Evolutionary conservation across 64 coral and sea anemone genomes (phyloP).

Genomic region (Hydrozoanthus tunicans): DNA sequence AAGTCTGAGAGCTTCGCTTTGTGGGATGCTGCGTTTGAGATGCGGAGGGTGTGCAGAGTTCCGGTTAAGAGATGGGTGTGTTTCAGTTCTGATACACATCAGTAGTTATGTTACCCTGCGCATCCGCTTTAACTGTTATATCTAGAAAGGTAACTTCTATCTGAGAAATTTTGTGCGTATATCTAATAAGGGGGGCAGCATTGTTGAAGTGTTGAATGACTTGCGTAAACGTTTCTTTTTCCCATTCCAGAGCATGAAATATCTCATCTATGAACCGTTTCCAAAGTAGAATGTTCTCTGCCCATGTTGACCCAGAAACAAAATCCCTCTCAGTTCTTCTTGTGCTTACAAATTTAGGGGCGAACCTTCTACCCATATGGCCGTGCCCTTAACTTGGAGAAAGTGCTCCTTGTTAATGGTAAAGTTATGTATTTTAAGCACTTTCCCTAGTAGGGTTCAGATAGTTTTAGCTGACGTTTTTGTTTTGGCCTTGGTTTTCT

Average conservation of each 20-base stretch:
- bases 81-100: background rate
- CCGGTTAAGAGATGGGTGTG: background rate
- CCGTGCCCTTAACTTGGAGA: too few species aligned
- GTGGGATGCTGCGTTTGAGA: too few species aligned
- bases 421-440: background rate
- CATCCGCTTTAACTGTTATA: background rate
- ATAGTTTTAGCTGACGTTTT: background rate
- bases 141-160: background rate
- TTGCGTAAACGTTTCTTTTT: background rate
- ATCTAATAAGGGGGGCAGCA: background rate
- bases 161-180: constrained; percentile 2
- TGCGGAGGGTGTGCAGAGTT: too few species aligned
- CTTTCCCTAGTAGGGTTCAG: background rate
- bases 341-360: background rate
- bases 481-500: background rate
- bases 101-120: background rate
- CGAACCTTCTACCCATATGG: too few species aligned
- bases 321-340: background rate
- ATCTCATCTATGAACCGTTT: constrained; percentile 32
- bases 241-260: constrained; percentile 10
- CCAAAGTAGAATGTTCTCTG: constrained; percentile 4
- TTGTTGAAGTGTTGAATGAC: background rate
- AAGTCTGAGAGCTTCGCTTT: too few species aligned
- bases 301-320: background rate
- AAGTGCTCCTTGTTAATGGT: background rate